Base-by-base conservation (phyloP, 2,113 vertebrate species). In the Meriones unguiculatus region DNA sequence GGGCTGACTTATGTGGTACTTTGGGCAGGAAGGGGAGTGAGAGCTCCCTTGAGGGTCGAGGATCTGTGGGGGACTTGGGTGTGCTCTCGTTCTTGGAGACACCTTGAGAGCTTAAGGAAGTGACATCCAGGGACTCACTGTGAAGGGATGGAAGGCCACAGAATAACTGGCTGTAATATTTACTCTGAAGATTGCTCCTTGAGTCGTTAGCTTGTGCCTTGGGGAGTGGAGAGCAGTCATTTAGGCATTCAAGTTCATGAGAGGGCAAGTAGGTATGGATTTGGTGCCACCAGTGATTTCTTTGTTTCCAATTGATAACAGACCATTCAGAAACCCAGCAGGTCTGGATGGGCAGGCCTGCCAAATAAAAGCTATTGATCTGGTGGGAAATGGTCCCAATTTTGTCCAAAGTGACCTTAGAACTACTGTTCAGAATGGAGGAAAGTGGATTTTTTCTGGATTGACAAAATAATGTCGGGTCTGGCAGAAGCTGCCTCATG, bases 121-220 rank as follows among this genome's bases (percentile, higher is more conserved):
- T 82, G 18, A 80, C 28, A 50, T 62, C 80, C 12, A 96, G 77
- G 8, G 97, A 98, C 62, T 97, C 97, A 46, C 97, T 97, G 90
- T 98, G 98, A 50, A 97, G 77, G 86, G 93, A 96, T 54, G 98
- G 96, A 35, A 93, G 95, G 38, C 98, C 98, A 86, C 95, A 95
- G 92, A 96, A 97, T 0, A 97, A 52, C 17, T 98, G 98, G 10
- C 64, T 96, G 7, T 41, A 64, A n/a, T 86, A 85, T 91, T 90
- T 93, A 4, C 41, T 72, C 18, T 93, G 72, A 64, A 82, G 3
- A 6, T 35, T 54, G 54, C 1, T 15, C 11, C 38, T 72, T 7
- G 92, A 54, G 14, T 75, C 62, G 18, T 73, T 41, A 73, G 17
- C 20, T 32, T 95, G 70, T 59, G 22, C 54, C 2, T 4, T 54